Base-by-base conservation (phyloP, 2,797 vertebrate genomes). In the Sebastes glaucus region DNA sequence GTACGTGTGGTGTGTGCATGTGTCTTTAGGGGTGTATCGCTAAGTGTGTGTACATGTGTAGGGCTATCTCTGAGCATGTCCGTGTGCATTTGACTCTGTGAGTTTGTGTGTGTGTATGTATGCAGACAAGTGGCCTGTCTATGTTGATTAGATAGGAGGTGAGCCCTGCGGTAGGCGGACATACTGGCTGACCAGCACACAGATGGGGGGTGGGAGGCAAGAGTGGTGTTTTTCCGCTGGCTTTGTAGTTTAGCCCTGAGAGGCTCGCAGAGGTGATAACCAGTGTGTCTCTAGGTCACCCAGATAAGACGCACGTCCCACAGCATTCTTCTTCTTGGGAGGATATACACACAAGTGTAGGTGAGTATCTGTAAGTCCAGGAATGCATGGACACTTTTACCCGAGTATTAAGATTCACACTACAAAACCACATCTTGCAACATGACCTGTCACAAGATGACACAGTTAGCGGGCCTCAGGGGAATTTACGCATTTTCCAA, bases 61-160 rank as follows among this genome's bases (percentile, higher is more conserved):
- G 13, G 32, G 60, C 86, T 90, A 90, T 94, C 81, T 90, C 53
- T 77, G 68, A 90, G 80, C 81, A 77, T 87, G 84, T 59, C 28
- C 14, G 13, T 81, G 84, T 75, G 72, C 67, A 77, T 75, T 59
- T 62, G 74, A 71, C 69, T 86, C 71, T 76, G 81, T 80, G 63
- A 56, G 82, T 68, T 33, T 77, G 64, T 77, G 23, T 78, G 83
- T 71, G 74, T 80, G 66, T 80, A 81, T 84, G 87, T 85, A 42
- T 81, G 87, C 72, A 84, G 85, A 89, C 86, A 87, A 92, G 88
- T 89, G 87, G 89, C 89, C 87, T 90, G 90, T 92, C 91, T 69
- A 82, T 88, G 90, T 81, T 89, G 95, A 96, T 95, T 94, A 96
- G 95, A 96, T 96, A 95, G 90, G 91, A 94, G 85, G 83, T 86